Evolutionary conservation across 2,888 invertebrate genomes (phyloP).

Genomic region (Mythimna loreyi): DNA sequence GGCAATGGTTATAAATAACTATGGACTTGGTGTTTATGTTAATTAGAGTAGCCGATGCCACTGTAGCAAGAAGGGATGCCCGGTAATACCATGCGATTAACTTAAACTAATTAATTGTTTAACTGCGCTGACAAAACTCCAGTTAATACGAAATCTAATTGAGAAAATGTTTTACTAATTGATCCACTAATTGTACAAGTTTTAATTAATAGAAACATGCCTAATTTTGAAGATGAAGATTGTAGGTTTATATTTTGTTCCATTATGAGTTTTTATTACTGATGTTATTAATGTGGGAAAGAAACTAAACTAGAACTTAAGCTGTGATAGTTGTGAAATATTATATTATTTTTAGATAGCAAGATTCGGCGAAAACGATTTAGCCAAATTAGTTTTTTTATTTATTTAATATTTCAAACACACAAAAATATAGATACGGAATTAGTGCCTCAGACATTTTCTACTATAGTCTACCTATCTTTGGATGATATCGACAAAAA

Average conservation of each 20-base stretch:
- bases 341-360: neutral
- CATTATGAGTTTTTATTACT: constrained; percentile 6
- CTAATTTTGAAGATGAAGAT: constrained; percentile 37
- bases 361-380: neutral
- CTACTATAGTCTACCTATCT: too few species aligned
- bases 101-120: constrained; percentile 58
- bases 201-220: constrained; percentile 26
- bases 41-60: constrained; percentile 85
- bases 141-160: constrained; percentile 50
- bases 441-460: too few species aligned
- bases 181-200: constrained; percentile 37
- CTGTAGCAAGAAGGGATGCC: constrained; percentile 72
- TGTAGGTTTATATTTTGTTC: neutral
- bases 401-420: too few species aligned
- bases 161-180: constrained; percentile 52
- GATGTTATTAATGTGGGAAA: neutral
- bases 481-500: too few species aligned
- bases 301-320: neutral
- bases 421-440: too few species aligned
- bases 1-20: constrained; percentile 78
- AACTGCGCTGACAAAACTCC: constrained; percentile 41
- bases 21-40: constrained; percentile 85
- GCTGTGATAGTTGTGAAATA: too few species aligned
- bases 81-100: constrained; percentile 57
- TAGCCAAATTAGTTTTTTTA: neutral